These are phyloP conservation scores for Cerastis leucographa DNA, from an alignment of 2,888 invertebrate species.

Conservation along the genomic window DNA sequence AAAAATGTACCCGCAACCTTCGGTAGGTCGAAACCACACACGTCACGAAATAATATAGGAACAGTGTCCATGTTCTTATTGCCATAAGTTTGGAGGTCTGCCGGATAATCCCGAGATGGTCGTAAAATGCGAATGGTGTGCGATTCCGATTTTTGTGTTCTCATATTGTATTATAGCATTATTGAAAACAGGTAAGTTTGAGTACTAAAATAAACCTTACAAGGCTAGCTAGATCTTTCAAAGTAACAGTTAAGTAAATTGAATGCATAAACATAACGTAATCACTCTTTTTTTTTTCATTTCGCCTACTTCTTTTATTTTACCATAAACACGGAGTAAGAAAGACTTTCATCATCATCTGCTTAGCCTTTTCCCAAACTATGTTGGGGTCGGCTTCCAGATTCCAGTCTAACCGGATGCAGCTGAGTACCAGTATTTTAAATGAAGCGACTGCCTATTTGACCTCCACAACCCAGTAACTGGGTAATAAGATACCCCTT, in stretches of 20 bases:
- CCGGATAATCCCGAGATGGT: conserved; percentile 33
- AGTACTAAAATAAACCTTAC: neutral
- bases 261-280: neutral
- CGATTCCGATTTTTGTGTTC: neutral
- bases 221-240: neutral
- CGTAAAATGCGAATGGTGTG: conserved; percentile 25
- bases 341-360: too few relatives aligned
- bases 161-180: conserved; percentile 24
- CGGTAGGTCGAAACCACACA: conserved; percentile 33
- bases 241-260: neutral
- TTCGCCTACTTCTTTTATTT: neutral
- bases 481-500: too few relatives aligned
- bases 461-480: too few relatives aligned
- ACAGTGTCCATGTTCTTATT: neutral
- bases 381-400: too few relatives aligned
- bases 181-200: conserved; percentile 21
- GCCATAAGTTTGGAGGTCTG: conserved; percentile 31
- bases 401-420: too few relatives aligned
- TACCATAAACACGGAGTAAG: neutral
- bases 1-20: conserved; percentile 71
- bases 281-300: neutral
- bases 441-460: too few relatives aligned
- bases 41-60: conserved; percentile 29
- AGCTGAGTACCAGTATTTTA: too few relatives aligned
- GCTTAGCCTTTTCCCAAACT: too few relatives aligned